Evolutionary conservation across 1,140 invertebrate genomes (phyloP), one percentile per base, ranked within the genome.

Genomic region (Drosophila pectinifera): DNA sequence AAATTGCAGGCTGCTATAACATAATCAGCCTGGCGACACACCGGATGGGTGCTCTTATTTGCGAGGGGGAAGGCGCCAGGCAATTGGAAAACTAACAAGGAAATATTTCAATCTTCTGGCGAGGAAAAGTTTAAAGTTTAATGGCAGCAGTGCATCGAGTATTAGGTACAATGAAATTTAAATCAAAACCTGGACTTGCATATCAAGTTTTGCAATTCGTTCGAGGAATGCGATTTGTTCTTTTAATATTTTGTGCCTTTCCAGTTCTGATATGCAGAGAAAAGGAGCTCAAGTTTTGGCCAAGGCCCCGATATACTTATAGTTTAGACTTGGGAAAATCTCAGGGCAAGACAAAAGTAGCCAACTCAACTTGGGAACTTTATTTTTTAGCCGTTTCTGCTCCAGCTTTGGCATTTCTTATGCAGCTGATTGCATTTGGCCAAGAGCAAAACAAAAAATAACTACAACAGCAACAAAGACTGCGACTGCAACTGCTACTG

Each of bases 401-500:
- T 79, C 26, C 43, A 65, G 64, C 64, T 65, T 65, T 65, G 64
- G 64, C 36, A 65, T 79, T 83, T 73, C 55, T 57, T 70, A 69
- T 80, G 67, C 70, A 72, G 78, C 51, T 51, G 73, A 86, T 85
- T 85, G 82, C 82, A 75, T 82, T 86, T 81, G 49, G 65, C 83
- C 82, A 65, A 45, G 63, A 34, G 54, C 68, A 53, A 16, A 34
- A 49, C 51, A 22, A n/a, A 65, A 41, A n/a, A 48, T 22, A 53
- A 24, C 41, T 56, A 22, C 34, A 62, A 28, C 55, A 62, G 38
- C 38, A 49, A 34, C 20, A 57, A 26, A 16, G 14, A 42, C 24
- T 49, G 55, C 57, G 58, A 65, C 41, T 34, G 31, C 51, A 54
- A 61, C 20, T 46, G 26, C 46, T 1, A 28, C 26, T 55, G 54